Evolutionary conservation across 1,140 invertebrate species (phyloP).

Genomic region (Sycobia sp.): DNA sequence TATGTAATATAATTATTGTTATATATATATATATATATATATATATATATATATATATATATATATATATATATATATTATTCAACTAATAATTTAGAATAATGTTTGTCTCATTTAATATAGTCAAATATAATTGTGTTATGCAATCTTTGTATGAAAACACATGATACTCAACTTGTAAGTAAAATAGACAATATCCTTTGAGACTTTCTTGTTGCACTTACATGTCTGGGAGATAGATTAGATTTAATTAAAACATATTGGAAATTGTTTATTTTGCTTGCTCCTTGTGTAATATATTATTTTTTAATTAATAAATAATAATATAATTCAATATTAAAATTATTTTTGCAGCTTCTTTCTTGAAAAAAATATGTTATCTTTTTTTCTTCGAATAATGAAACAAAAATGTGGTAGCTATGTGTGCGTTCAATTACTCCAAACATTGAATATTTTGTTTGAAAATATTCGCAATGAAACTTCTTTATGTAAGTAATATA

Average conservation of each 20-base stretch:
- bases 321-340: conserved; percentile 22
- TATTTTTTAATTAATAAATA: conserved; percentile 9
- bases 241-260: too few species aligned
- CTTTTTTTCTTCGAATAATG: conserved; percentile 97
- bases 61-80: background rate
- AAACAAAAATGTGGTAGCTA: conserved; percentile 96
- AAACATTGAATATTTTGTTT: conserved; percentile 98
- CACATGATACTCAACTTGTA: too few species aligned
- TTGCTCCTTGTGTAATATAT: background rate
- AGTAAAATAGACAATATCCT: too few species aligned
- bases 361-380: conserved; percentile 98
- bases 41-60: background rate
- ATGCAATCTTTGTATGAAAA: too few species aligned
- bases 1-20: too few species aligned
- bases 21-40: background rate
- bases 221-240: too few species aligned
- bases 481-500: conserved; percentile 87
- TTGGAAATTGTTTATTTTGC: background rate
- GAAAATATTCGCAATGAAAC: conserved; percentile 99
- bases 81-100: background rate
- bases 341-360: conserved; percentile 82
- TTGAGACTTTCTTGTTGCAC: too few species aligned
- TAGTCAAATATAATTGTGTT: too few species aligned
- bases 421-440: conserved; percentile 96
- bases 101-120: too few species aligned